Base-by-base conservation (phyloP, 2,113 vertebrate species). In the Labrus mixtus region DNA sequence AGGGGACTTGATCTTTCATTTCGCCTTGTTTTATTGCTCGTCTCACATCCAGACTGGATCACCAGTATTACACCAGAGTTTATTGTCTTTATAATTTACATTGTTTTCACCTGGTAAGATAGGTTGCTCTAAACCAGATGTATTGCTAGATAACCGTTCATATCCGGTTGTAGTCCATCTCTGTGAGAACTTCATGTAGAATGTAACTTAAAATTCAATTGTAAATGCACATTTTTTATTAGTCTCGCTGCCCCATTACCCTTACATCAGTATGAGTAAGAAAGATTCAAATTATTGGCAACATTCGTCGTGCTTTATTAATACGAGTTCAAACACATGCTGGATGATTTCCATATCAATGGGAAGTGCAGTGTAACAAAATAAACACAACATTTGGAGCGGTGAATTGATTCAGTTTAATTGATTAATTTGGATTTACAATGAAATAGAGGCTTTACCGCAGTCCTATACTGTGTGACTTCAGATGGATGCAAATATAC, bases 401-500 rank as follows among this genome's bases (percentile, higher is more conserved):
- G 55, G 54, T 57, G 13, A 76, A 64, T 73, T 37, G 45, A 76
- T 83, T 76, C 58, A n/a, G 23, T 79, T 75, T 59, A 88, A 84
- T 79, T 81, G 71, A 85, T 76, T 73, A 41, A 56, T 62, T 89
- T 75, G 69, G 66, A 86, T 85, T 79, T 68, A 81, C 63, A 64
- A 58, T 36, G 33, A 66, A 66, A 43, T 50, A 15, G 25, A 48
- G 43, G 57, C 68, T 73, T 50, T 68, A 72, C 79, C 69, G 76
- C 68, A 33, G 75, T 69, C 51, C 63, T 72, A 62, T 61, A 84
- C 45, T 20, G 48, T 17, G 57, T 41, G 51, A 84, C 73, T 64
- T 86, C 75, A 85, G 67, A 76, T 70, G 69, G 74, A 86, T 84
- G 69, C 81, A 63, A 17, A 48, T 48, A 19, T 74, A 65, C 69